These are phyloP conservation scores for Tyria jacobaeae DNA, from an alignment of 2,888 invertebrate species.

Conservation along the genomic window DNA sequence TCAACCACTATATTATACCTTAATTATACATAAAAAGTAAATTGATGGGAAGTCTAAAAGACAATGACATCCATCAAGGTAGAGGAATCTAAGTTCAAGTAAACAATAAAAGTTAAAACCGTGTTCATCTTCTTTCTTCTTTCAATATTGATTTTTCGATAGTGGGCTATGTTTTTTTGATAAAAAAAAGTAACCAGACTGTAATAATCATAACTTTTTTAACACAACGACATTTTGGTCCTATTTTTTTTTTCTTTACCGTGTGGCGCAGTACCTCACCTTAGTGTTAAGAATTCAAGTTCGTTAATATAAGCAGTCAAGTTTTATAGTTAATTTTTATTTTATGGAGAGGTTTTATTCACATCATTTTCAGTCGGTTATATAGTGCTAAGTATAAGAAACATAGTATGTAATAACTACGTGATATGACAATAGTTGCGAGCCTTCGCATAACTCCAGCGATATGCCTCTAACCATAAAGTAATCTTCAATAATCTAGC, in stretches of 20 bases:
- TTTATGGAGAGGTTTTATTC: too few species aligned
- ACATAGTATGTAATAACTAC: too few species aligned
- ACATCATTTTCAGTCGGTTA: too few species aligned
- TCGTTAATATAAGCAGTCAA: neutral
- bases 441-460: neutral
- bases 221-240: neutral
- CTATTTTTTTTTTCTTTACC: neutral
- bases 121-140: too few species aligned
- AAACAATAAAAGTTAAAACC: too few species aligned
- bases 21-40: too few species aligned
- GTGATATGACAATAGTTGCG: neutral
- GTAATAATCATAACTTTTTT: neutral
- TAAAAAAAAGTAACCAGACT: neutral
- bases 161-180: neutral
- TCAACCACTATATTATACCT: too few species aligned
- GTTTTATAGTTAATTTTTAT: neutral
- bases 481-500: conserved; percentile 20
- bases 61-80: too few species aligned
- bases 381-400: too few species aligned
- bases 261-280: neutral
- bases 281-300: neutral
- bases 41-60: too few species aligned
- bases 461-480: neutral
- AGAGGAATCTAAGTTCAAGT: too few species aligned
- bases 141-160: neutral